Conservation (phyloP, 1,140 invertebrate genomes). For the Drosophila sechellia region DNA sequence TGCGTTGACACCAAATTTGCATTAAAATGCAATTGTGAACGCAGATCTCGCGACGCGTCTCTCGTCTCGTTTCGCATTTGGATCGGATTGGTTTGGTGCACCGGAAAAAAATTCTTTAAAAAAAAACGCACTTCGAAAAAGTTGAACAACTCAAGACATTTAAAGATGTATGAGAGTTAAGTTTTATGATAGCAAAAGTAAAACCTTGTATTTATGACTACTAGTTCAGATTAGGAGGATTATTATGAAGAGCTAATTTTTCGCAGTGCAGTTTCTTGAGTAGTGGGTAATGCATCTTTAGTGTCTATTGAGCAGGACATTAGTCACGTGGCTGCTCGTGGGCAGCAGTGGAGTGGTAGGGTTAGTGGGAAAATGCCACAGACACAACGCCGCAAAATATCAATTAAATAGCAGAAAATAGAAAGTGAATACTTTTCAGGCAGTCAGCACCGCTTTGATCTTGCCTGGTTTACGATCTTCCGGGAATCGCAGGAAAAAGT, state of each 20-base stretch:
- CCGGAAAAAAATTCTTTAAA: background rate
- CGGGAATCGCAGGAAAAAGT: slow-evolving; percentile 11
- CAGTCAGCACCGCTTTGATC: slow-evolving; percentile 59
- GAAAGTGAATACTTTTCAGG: slow-evolving; percentile 62
- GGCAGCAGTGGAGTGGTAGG: slow-evolving; percentile 10
- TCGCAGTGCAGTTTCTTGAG: background rate
- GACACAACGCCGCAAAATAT: slow-evolving; percentile 67
- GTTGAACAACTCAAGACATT: too few species aligned
- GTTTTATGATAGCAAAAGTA: too few species aligned
- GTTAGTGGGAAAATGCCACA: background rate
- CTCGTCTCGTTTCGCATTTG: slow-evolving; percentile 13
- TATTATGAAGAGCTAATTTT: background rate
- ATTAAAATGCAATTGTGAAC: slow-evolving; percentile 77
- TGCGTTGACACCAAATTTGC: slow-evolving; percentile 83
- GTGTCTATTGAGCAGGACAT: slow-evolving; percentile 82
- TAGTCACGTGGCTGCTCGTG: slow-evolving; percentile 64
- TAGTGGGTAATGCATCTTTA: slow-evolving; percentile 74
- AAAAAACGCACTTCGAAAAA: too few species aligned
- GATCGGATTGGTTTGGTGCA: slow-evolving; percentile 32
- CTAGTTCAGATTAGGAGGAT: too few species aligned
- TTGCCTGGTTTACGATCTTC: slow-evolving; percentile 70
- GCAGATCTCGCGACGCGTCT: slow-evolving; percentile 31
- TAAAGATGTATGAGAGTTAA: too few species aligned
- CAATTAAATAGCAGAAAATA: slow-evolving; percentile 74
- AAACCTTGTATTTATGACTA: too few species aligned